Conservation (phyloP, 2,888 invertebrate species). For the Lordiphosa fenestrarum region DNA sequence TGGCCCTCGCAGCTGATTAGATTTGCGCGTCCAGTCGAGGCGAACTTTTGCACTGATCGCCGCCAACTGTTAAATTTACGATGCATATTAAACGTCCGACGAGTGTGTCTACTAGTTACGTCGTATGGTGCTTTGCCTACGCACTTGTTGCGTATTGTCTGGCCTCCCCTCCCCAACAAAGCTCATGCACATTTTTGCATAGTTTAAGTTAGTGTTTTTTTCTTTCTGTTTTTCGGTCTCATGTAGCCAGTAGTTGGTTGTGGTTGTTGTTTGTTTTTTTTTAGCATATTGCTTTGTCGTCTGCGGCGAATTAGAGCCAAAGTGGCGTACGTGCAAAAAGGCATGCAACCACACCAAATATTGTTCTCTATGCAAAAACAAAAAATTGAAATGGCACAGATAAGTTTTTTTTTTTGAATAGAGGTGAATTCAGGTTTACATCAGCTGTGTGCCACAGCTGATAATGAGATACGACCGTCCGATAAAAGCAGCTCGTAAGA, state of each 20-base stretch:
- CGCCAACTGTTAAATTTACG: constrained; percentile 1
- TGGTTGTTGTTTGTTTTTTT: not conserved
- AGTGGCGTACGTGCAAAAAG: constrained; percentile 79
- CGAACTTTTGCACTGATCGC: constrained; percentile 41
- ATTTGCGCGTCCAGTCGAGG: constrained; percentile 23
- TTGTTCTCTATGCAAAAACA: constrained; percentile 7
- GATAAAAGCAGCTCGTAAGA: constrained; percentile 8
- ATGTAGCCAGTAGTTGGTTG: constrained; percentile 4
- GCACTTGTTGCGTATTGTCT: constrained; percentile 19
- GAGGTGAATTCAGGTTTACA: constrained; percentile 9
- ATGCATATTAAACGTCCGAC: constrained; percentile 7
- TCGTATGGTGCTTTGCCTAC: constrained; percentile 8
- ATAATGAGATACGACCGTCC: constrained; percentile 6
- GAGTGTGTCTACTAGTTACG: not conserved
- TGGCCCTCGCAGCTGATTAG: constrained; percentile 37
- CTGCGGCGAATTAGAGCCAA: constrained; percentile 44
- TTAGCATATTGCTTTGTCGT: constrained; percentile 16
- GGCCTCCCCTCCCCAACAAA: not conserved
- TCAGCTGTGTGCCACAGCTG: constrained; percentile 35
- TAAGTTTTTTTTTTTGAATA: constrained; percentile 12
- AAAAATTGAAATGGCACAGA: not conserved
- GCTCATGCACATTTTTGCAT: constrained; percentile 22
- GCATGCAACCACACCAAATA: constrained; percentile 73
- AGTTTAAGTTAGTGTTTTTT: constrained; percentile 9
- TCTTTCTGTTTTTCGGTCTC: not conserved